Base-by-base conservation (phyloP, 2,797 vertebrate species). In the Jordanella pulchra region DNA sequence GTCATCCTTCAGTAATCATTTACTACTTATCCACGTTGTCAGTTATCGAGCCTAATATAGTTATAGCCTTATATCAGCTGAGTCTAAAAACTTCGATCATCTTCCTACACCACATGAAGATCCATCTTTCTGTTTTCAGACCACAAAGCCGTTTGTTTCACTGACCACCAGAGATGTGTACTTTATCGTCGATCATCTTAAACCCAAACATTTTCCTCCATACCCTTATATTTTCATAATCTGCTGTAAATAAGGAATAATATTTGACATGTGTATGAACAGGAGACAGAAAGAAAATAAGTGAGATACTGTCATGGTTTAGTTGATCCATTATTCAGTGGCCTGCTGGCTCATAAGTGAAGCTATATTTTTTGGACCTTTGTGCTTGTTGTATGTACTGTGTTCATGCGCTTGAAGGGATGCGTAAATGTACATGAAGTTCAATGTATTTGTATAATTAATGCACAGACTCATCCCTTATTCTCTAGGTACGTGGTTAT, bases 261-360 rank as follows among this genome's bases (percentile, higher is more conserved):
- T 39, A 75, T 84, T 82, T 88, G 87, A 92, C 86, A 54, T 65
- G 73, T 77, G 47, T 65, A 65, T 66, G 45, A 17, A 27, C 3
- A 15, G 9, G 30, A 14, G 35, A 7, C 9, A 18, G 28, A 18
- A 53, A 64, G 42, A 70, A 68, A 67, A 71, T 55, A 73, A 79
- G 69, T 70, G 61, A 77, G 76, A 82, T 56, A 66, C 83, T 84
- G 82, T 87, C 79, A 76, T 85, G 72, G 76, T 88, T 82, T 78
- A 71, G 72, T 4, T 67, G 67, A 73, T 91, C 80, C 84, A 90
- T 91, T 89, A 90, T 91, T 92, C 76, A 91, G 88, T 25, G 50
- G 28, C 10, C 45, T 65, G 58, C 73, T 78, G 73, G 80, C 81
- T 82, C 74, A 76, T 84, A 79, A 78, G 88, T 83, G 71, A 75